These are phyloP conservation scores for Drosophila limbata DNA, from an alignment of 2,888 invertebrate species.

Conservation along the genomic window DNA sequence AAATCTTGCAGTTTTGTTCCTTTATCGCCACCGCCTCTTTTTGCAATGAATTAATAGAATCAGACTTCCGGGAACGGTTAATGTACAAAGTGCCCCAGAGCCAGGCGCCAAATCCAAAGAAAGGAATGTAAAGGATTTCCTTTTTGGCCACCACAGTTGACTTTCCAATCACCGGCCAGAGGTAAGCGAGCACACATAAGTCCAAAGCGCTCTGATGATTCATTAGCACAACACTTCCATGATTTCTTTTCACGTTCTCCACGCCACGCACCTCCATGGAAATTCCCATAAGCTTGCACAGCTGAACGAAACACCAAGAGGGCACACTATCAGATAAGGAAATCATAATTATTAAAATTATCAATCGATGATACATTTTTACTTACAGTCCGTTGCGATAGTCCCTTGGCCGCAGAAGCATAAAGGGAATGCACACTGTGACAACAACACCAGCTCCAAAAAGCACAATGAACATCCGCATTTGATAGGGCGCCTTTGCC, in stretches of 20 bases:
- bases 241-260: conserved; percentile 90
- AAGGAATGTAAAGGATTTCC: conserved; percentile 92
- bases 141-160: conserved; percentile 94
- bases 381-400: conserved; percentile 93
- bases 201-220: conserved; percentile 97
- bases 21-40: conserved; percentile 89
- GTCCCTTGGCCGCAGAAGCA: conserved; percentile 90
- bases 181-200: conserved; percentile 87
- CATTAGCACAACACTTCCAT: conserved; percentile 92
- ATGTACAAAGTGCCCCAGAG: conserved; percentile 96
- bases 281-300: conserved; percentile 87
- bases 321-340: conserved; percentile 87
- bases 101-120: conserved; percentile 94
- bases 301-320: conserved; percentile 87
- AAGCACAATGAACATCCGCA: conserved; percentile 89
- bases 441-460: conserved; percentile 88
- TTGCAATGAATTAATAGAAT: conserved; percentile 91
- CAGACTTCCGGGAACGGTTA: conserved; percentile 90
- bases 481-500: conserved; percentile 88
- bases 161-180: conserved; percentile 90
- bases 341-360: neutral
- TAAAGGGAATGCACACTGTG: conserved; percentile 89
- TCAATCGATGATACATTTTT: neutral
- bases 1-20: conserved; percentile 89
- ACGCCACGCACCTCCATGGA: conserved; percentile 90